Evolutionary conservation across 30 jellyfish, hydroid and myxozoan genomes (phyloP).

Genomic region (Aurelia sp.): DNA sequence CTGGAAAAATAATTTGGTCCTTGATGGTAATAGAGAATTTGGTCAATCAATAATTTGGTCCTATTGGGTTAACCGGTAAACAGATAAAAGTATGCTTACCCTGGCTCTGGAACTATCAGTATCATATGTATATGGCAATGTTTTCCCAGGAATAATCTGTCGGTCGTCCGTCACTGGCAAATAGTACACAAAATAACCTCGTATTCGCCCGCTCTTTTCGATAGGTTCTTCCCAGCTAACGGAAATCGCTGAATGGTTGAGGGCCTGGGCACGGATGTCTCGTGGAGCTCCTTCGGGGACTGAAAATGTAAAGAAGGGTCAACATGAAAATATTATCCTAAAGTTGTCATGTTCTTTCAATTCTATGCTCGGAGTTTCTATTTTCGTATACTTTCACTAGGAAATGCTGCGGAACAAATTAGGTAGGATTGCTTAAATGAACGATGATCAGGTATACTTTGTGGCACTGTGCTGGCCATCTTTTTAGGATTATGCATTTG

Average conservation of each 20-base stretch:
- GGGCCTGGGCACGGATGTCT: slow-evolving; percentile 81
- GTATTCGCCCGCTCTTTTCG: slow-evolving; percentile 88
- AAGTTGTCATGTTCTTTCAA: too few relatives aligned
- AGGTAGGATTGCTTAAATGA: too few relatives aligned
- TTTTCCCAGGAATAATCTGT: slow-evolving; percentile 55
- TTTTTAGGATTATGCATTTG: too few relatives aligned
- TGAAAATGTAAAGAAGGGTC: not conserved
- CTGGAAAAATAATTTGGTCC: not conserved
- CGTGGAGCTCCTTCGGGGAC: slow-evolving; percentile 99
- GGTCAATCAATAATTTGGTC: not conserved
- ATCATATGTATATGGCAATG: slow-evolving; percentile 41
- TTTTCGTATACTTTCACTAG: too few relatives aligned
- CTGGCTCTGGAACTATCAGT: slow-evolving; percentile 57
- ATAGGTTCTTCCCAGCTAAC: slow-evolving; percentile 93
- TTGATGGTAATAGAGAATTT: too few relatives aligned
- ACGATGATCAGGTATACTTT: too few relatives aligned
- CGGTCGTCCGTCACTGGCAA: slow-evolving; percentile 63
- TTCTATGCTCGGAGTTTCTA: too few relatives aligned
- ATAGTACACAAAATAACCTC: slow-evolving; percentile 87
- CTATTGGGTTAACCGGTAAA: not conserved
- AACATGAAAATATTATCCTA: too few relatives aligned
- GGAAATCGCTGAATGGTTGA: slow-evolving; percentile 81
- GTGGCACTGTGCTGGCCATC: too few relatives aligned
- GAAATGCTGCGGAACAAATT: too few relatives aligned
- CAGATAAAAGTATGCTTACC: slow-evolving; percentile 28